Evolutionary conservation across 2,113 vertebrate genomes (phyloP).

Genomic region (Cavia porcellus): DNA sequence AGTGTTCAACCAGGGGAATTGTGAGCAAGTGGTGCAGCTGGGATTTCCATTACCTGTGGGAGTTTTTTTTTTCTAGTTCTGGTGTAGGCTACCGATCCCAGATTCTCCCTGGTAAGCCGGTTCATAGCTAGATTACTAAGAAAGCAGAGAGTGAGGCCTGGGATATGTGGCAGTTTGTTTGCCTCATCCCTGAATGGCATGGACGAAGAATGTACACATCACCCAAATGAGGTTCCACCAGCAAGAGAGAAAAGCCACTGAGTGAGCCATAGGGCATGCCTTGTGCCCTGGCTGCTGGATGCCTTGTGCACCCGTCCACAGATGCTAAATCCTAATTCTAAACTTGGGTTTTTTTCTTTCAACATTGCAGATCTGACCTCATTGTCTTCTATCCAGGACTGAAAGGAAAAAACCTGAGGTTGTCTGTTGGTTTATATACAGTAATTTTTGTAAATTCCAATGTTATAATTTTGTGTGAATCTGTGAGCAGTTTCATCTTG

Average conservation of each 20-base stretch:
- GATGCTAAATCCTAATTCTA: not conserved
- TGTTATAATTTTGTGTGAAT: not conserved
- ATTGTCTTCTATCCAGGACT: not conserved
- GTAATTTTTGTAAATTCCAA: not conserved
- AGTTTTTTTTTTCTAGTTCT: not conserved
- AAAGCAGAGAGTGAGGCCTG: not conserved
- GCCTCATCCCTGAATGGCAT: not conserved
- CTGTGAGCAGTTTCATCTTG: not conserved
- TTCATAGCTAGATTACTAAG: not conserved
- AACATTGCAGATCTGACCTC: not conserved
- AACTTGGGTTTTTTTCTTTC: not conserved
- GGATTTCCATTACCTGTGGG: not conserved
- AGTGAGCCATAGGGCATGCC: not conserved
- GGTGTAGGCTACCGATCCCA: not conserved
- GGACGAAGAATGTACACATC: not conserved
- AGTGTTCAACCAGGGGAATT: not conserved
- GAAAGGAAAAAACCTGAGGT: not conserved
- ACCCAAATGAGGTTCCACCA: not conserved
- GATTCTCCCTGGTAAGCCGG: not conserved
- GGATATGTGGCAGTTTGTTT: not conserved
- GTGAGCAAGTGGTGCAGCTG: not conserved
- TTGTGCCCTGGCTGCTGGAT: not conserved
- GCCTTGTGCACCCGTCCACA: not conserved
- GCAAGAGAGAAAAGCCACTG: not conserved
- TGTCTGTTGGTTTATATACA: slow-evolving; percentile 15